Percentiles rank a stretch among this genome's conserved stretches.
These are phyloP conservation scores for Megalurothrips usitatus DNA, from an alignment of 2,888 invertebrate species.

Conservation along the genomic window DNA sequence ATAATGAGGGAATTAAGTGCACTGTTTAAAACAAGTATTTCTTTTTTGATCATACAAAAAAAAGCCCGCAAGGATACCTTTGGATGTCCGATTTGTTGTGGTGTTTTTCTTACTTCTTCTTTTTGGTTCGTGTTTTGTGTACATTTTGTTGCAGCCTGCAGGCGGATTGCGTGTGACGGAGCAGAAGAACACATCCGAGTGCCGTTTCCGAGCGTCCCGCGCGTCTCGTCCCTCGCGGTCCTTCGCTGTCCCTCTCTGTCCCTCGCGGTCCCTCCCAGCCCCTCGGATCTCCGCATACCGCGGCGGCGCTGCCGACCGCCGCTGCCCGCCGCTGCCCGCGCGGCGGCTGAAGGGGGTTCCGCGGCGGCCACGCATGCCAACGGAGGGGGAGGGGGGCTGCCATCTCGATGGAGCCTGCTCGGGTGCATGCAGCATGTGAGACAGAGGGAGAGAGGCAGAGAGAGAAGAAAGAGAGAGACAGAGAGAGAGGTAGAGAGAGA, in stretches of 20 bases:
- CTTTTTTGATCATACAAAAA: too few relatives aligned
- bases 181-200: not conserved
- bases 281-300: not conserved
- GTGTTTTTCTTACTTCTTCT: too few relatives aligned
- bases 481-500: too few relatives aligned
- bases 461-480: too few relatives aligned
- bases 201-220: too few relatives aligned
- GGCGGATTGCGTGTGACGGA: not conserved
- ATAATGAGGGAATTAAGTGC: too few relatives aligned
- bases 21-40: too few relatives aligned
- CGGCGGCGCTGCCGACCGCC: too few relatives aligned
- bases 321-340: too few relatives aligned
- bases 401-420: not conserved
- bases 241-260: not conserved
- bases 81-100: too few relatives aligned
- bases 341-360: too few relatives aligned
- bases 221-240: not conserved
- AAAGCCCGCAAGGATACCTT: too few relatives aligned
- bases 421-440: not conserved
- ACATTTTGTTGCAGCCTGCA: not conserved
- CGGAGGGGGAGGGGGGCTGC: not conserved
- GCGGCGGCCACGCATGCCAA: not conserved
- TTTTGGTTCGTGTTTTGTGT: not conserved
- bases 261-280: not conserved
- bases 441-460: not conserved